Conservation (phyloP, 2,113 vertebrate genomes). For the Emydocephalus ijimae region DNA sequence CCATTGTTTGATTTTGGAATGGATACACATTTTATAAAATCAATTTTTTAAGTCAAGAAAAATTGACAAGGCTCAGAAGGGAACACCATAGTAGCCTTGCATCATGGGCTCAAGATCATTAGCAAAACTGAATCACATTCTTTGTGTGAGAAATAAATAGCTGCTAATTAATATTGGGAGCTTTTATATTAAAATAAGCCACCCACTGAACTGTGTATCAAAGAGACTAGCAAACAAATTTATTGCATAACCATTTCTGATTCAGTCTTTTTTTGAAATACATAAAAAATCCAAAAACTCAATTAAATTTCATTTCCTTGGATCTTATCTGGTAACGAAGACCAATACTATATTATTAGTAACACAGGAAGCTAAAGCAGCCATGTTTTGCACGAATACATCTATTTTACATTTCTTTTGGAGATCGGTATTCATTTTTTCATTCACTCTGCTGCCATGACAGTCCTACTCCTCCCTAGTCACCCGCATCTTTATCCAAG, state of each 20-base stretch:
- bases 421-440: conserved; percentile 32
- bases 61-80: not conserved
- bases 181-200: not conserved
- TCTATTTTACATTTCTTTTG: not conserved
- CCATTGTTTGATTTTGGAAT: not conserved
- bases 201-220: not conserved
- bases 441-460: conserved; percentile 28
- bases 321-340: not conserved
- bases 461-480: not conserved
- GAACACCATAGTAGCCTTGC: not conserved
- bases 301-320: conserved; percentile 24
- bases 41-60: not conserved
- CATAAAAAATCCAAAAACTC: not conserved
- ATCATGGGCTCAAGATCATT: not conserved
- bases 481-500: conserved; percentile 23
- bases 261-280: conserved; percentile 1
- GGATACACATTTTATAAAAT: not conserved
- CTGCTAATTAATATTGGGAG: not conserved
- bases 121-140: not conserved
- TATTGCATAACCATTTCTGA: not conserved
- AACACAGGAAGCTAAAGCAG: conserved; percentile 7
- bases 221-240: not conserved
- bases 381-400: conserved; percentile 3
- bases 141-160: not conserved
- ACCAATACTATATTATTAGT: not conserved